phyloP scores from a whole-genome alignment of 30 jellyfish, hydroid and myxozoan genomes.

The Hydractinia symbiolongicarpus region DNA sequence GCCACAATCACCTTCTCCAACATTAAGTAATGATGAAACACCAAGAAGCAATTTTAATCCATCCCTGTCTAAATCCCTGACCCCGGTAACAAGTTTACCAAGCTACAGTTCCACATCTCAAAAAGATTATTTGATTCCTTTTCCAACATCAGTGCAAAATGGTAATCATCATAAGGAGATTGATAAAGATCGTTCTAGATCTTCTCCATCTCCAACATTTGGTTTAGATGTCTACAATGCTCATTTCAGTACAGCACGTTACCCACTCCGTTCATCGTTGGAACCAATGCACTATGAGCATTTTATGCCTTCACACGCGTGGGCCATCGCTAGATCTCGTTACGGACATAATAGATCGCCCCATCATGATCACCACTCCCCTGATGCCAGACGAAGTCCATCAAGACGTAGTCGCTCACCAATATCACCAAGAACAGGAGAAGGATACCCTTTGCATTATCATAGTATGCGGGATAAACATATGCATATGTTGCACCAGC shows the following conservation, averaged over 20 bases:
- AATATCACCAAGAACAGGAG: constrained; percentile 19
- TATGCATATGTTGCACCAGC: not conserved
- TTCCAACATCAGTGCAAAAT: not conserved
- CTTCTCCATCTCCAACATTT: constrained; percentile 19
- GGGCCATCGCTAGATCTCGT: not conserved
- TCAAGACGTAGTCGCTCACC: constrained; percentile 11
- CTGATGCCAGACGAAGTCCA: constrained; percentile 3
- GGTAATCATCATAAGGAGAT: not conserved
- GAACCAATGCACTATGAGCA: constrained; percentile 15
- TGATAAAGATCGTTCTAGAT: not conserved
- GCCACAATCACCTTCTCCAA: not conserved
- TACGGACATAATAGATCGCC: not conserved
- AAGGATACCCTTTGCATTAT: not conserved
- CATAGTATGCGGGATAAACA: constrained; percentile 1
- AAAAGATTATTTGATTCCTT: not conserved
- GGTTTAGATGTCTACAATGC: constrained; percentile 1
- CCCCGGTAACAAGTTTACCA: not conserved
- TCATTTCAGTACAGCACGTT: not conserved
- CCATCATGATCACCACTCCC: constrained; percentile 7
- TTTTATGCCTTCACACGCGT: constrained; percentile 5
- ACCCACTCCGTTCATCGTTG: constrained; percentile 8
- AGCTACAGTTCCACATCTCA: not conserved
- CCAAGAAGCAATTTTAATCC: no score
- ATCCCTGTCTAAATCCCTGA: no score
- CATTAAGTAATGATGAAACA: not conserved